Percentiles rank a stretch among this genome's conserved stretches.
Evolutionary conservation across 1,140 invertebrate species (phyloP).

Genomic region (Tetramorium simillimum): DNA sequence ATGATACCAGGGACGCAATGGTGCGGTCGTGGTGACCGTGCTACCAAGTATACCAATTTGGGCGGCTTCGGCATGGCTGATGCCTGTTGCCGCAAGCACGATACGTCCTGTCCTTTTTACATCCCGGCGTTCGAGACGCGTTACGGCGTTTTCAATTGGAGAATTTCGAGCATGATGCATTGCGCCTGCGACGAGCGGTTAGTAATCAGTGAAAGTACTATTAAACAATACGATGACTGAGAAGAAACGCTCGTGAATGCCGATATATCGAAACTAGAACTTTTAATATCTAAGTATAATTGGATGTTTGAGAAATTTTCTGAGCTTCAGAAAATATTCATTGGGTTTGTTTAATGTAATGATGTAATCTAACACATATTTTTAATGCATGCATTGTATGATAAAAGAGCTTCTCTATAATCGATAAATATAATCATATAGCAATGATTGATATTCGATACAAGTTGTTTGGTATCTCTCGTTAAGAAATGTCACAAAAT

Average conservation of each 20-base stretch:
- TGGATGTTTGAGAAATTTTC: not conserved
- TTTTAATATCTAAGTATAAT: not conserved
- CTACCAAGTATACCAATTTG: constrained; percentile 90
- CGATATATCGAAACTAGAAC: not conserved
- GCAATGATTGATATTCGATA: not conserved
- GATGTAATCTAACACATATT: not conserved
- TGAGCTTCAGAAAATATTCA: not conserved
- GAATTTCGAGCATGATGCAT: constrained; percentile 94
- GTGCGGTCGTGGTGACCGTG: constrained; percentile 94
- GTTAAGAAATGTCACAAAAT: not conserved
- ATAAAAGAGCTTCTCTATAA: not conserved
- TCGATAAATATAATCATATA: not conserved
- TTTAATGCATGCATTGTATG: not conserved
- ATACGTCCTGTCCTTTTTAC: constrained; percentile 92
- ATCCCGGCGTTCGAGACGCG: constrained; percentile 91
- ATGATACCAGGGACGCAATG: constrained; percentile 94
- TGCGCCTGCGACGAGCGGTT: constrained; percentile 95
- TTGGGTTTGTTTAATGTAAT: not conserved
- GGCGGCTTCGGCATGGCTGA: constrained; percentile 92
- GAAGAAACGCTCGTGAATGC: not conserved
- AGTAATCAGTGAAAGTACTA: constrained; percentile 62
- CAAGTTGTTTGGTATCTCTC: not conserved
- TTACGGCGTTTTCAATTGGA: constrained; percentile 93
- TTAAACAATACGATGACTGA: constrained; percentile 56
- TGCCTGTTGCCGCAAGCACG: constrained; percentile 93